These are phyloP conservation scores for Myiopsitta monachus DNA, from an alignment of 2,113 vertebrate species.

Conservation along the genomic window DNA sequence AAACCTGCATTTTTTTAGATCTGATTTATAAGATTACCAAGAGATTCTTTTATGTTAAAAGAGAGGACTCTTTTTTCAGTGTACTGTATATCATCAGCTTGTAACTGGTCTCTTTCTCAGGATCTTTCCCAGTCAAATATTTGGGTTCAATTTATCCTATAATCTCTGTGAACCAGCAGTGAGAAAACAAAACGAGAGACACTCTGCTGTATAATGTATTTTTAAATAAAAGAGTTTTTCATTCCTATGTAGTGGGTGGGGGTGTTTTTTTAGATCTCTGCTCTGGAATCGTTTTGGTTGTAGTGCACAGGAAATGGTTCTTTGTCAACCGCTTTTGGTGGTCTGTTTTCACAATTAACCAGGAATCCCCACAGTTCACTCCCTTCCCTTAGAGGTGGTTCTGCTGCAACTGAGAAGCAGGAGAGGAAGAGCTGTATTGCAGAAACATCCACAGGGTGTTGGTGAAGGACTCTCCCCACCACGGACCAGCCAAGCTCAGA, in stretches of 20 bases:
- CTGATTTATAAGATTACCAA: conserved; percentile 76
- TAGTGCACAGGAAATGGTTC: background rate
- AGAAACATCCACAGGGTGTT: background rate
- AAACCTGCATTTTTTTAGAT: conserved; percentile 71
- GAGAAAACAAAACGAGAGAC: conserved; percentile 67
- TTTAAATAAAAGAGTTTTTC: conserved; percentile 80
- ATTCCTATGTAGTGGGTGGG: background rate
- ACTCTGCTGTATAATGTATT: conserved; percentile 80
- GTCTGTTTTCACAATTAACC: background rate
- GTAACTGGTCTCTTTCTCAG: conserved; percentile 76
- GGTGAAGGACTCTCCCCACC: background rate
- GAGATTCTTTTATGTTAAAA: conserved; percentile 82
- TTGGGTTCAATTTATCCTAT: conserved; percentile 68
- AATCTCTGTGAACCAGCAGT: conserved; percentile 76
- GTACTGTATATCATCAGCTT: conserved; percentile 72
- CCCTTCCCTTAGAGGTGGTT: background rate
- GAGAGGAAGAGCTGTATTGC: background rate
- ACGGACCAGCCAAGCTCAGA: background rate
- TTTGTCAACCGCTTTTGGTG: background rate
- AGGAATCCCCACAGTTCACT: background rate
- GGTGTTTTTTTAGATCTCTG: background rate
- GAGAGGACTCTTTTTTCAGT: conserved; percentile 74
- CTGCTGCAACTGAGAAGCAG: background rate
- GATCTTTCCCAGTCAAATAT: conserved; percentile 77
- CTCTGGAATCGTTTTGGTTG: background rate